Evolutionary conservation across 2,797 vertebrate genomes (phyloP).

Genomic region (Phoeniculus purpureus): DNA sequence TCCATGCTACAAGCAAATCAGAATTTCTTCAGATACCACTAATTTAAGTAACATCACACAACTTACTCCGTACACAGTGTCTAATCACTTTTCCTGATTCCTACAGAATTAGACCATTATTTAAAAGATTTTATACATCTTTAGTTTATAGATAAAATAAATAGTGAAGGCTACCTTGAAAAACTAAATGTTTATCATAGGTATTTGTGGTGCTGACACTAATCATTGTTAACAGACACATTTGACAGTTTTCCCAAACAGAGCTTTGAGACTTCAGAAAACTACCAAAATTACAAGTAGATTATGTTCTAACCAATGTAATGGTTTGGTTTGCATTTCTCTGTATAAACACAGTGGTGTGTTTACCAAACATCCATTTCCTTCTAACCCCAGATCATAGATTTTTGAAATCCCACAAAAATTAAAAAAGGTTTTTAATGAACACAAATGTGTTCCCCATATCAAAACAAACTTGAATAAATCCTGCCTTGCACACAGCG

Average conservation of each 20-base stretch:
- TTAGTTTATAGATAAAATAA: not conserved
- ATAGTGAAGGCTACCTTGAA: slow-evolving; percentile 1
- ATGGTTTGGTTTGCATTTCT: slow-evolving; percentile 71
- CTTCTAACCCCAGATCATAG: slow-evolving; percentile 48
- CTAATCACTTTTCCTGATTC: slow-evolving; percentile 24
- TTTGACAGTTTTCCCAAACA: slow-evolving; percentile 54
- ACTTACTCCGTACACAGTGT: not conserved
- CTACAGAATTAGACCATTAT: not conserved
- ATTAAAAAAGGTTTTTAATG: not conserved
- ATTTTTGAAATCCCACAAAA: not conserved
- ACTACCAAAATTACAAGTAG: slow-evolving; percentile 1
- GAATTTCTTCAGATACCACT: slow-evolving; percentile 1
- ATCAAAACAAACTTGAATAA: slow-evolving; percentile 58
- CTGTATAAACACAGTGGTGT: slow-evolving; percentile 70
- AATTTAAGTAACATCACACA: not conserved
- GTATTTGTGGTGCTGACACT: not conserved
- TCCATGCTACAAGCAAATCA: not conserved
- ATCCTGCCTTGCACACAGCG: slow-evolving; percentile 16
- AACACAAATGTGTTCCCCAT: slow-evolving; percentile 23
- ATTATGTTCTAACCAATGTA: slow-evolving; percentile 60
- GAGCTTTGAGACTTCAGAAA: slow-evolving; percentile 21
- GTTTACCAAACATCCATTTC: slow-evolving; percentile 69
- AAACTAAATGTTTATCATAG: slow-evolving; percentile 18
- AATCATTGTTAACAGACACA: slow-evolving; percentile 26
- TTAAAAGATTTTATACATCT: not conserved